Evolutionary conservation across 2,888 invertebrate species (phyloP), one percentile per base, ranked within the genome.

Genomic region (Autographa pulchrina): DNA sequence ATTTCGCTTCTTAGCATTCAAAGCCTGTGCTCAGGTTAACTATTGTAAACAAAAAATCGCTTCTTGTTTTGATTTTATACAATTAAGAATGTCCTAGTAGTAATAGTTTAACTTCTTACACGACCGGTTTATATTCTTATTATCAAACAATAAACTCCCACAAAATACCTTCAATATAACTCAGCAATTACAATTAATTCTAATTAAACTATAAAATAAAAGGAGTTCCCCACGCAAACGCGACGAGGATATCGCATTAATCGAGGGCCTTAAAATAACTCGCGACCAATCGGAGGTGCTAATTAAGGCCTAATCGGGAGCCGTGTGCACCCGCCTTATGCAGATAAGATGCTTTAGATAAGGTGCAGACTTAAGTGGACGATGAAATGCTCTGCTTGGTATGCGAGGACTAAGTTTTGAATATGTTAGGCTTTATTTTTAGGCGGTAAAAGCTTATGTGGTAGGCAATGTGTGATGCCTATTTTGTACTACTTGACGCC

Each of bases 251-350:
- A 66, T 72, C 63, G 80, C 86, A 82, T 86, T 85, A 82, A 85
- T 76, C 73, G 74, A 62, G 8, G 60, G 80, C 80, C 72, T 78
- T 84, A 83, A 87, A 85, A 85, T 84, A 81, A 79, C 78, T 56
- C 64, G 70, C 75, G 72, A 60, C n/a, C 70, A 70, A 67, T 60
- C 58, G 52, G 62, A 83, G 86, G 87, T 84, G 87, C 87, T 89
- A 89, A 89, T 88, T 87, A 88, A 71, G 70, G 70, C 87, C 86
- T 88, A 88, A 88, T 87, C 89, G 85, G 84, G 84, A 78, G 74
- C 66, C 60, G 77, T 78, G 83, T 74, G 82, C 74, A 76, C 72
- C 56, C 65, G 64, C 67, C 78, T 74, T 77, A 80, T 77, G 71
- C 60, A 74, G 84, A 80, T 80, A 81, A 83, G 76, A 74, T 78